Percentiles rank a stretch among this genome's conserved stretches.
phyloP scores from a whole-genome alignment of 2,113 vertebrate genomes.

The Carassius carassius region DNA sequence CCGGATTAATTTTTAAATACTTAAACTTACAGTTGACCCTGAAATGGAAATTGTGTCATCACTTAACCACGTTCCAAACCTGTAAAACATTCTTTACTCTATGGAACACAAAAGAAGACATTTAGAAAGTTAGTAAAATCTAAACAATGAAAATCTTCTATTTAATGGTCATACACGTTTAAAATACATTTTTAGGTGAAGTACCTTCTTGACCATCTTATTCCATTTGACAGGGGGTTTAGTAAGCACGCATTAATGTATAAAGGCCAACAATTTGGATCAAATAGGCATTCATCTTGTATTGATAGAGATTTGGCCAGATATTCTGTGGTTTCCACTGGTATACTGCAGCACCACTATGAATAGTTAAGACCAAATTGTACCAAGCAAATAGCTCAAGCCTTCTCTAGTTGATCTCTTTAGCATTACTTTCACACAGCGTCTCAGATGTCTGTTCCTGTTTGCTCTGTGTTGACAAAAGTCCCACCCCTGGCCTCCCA shows the following conservation, averaged over 20 bases:
- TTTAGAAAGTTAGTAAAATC: neutral
- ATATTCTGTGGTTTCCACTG: neutral
- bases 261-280: neutral
- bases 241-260: neutral
- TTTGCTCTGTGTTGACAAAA: slow-evolving; percentile 72
- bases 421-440: neutral
- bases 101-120: neutral
- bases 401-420: neutral
- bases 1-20: neutral
- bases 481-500: slow-evolving; percentile 81
- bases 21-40: neutral
- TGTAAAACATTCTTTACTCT: neutral
- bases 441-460: neutral
- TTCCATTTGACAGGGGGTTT: neutral
- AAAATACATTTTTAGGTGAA: too few species aligned
- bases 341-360: neutral
- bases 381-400: neutral
- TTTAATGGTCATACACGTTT: too few species aligned
- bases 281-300: neutral
- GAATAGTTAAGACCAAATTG: neutral
- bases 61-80: neutral
- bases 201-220: neutral
- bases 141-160: too few species aligned
- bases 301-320: neutral
- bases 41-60: too few species aligned